phyloP scores from a whole-genome alignment of 2,797 vertebrate genomes.

The Dicrostonyx torquatus region DNA sequence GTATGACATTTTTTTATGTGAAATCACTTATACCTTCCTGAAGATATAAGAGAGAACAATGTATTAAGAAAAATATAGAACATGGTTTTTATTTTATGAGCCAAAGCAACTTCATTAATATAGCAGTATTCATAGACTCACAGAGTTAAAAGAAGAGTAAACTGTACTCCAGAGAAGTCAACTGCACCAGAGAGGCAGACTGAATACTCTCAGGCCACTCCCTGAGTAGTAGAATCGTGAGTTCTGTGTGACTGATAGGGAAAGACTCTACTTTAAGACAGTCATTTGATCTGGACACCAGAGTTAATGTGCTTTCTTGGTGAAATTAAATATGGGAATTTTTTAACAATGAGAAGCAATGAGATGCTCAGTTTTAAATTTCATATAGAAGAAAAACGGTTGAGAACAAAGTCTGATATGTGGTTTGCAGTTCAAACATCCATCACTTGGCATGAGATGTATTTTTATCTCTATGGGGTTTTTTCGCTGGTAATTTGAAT shows the following conservation, averaged over 20 bases:
- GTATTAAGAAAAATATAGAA: background rate
- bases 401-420: slow-evolving; percentile 39
- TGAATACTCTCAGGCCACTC: background rate
- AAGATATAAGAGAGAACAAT: background rate
- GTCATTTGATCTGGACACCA: slow-evolving; percentile 40
- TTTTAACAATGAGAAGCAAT: slow-evolving; percentile 51
- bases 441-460: slow-evolving; percentile 57
- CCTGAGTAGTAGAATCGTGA: background rate
- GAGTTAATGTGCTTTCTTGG: slow-evolving; percentile 37
- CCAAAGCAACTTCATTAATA: background rate
- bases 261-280: background rate
- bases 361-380: slow-evolving; percentile 58
- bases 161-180: background rate
- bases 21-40: background rate
- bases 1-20: slow-evolving; percentile 18
- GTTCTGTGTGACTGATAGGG: background rate
- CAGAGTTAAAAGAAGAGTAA: background rate
- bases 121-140: background rate
- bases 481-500: slow-evolving; percentile 53
- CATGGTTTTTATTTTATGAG: background rate
- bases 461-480: slow-evolving; percentile 66
- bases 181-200: background rate
- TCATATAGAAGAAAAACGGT: slow-evolving; percentile 46
- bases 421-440: slow-evolving; percentile 59
- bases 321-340: slow-evolving; percentile 62